Evolutionary conservation across 2,797 vertebrate species (phyloP).

Genomic region (Benthosema pterotum): DNA sequence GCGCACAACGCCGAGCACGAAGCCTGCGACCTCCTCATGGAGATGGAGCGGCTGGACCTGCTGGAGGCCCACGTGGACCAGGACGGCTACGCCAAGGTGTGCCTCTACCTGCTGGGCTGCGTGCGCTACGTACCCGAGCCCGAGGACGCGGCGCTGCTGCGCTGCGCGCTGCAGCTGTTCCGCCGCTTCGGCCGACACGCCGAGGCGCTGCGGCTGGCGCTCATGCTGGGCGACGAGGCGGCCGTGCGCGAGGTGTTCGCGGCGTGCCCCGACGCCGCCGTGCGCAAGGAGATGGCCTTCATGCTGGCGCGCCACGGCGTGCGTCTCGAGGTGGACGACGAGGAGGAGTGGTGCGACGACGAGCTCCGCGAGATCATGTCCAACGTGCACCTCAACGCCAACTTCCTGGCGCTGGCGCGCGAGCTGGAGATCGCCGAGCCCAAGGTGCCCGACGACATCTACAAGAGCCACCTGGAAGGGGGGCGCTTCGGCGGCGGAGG

Average conservation of each 20-base stretch:
- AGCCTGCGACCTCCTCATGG: conserved; percentile 98
- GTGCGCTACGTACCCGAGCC: conserved; percentile 98
- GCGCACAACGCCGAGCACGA: conserved; percentile 97
- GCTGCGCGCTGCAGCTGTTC: conserved; percentile 94
- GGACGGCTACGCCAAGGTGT: conserved; percentile 96
- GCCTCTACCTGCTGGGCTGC: conserved; percentile 97
- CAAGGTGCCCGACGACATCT: conserved; percentile 98
- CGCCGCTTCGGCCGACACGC: conserved; percentile 95
- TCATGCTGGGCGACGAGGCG: conserved; percentile 97
- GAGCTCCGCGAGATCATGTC: conserved; percentile 99
- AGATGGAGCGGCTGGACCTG: conserved; percentile 97
- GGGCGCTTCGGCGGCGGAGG: conserved; percentile 92
- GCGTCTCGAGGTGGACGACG: conserved; percentile 96
- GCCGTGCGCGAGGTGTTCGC: conserved; percentile 98
- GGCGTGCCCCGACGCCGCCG: conserved; percentile 98
- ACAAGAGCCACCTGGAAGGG: conserved; percentile 98
- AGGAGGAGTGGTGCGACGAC: conserved; percentile 96
- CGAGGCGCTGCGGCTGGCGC: conserved; percentile 92
- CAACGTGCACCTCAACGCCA: conserved; percentile 98
- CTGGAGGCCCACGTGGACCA: conserved; percentile 95
- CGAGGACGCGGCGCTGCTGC: conserved; percentile 93
- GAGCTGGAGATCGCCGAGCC: conserved; percentile 99
- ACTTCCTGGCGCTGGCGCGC: conserved; percentile 94
- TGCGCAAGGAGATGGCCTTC: conserved; percentile 98
- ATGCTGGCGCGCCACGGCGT: conserved; percentile 98